Evolutionary conservation across 2,888 invertebrate genomes (phyloP), one percentile per base, ranked within the genome.

Genomic region (Hylaea fasciaria): DNA sequence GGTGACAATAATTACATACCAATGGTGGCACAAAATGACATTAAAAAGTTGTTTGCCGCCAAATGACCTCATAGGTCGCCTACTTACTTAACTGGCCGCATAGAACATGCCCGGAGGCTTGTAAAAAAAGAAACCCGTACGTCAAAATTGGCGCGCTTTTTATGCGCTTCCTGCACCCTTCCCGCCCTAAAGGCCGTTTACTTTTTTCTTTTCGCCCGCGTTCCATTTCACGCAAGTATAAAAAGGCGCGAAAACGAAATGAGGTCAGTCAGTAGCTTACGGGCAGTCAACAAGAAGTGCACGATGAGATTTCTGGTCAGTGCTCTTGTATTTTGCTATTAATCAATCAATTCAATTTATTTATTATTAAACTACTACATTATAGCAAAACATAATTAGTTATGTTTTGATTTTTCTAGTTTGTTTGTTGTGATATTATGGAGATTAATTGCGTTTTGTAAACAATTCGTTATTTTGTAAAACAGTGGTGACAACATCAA

Each of bases 271-370:
- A 92, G 91, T 91, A 91, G 91, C 90, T 84, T 82, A 84, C 88
- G 87, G 74, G 91, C 89, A 91, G 92, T 92, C 92, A 86, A 52
- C 52, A 72, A 86, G 92, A 92, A 92, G 90, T 91, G 88, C 91
- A 90, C 77, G 86, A 91, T 91, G 91, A 90, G 91, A 91, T 82
- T 91, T 84, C 89, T 91, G 89, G 89, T 91, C 74, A 85, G 92
- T 70, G 51, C n/a, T 11, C n/a, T n/a, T 41, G 12, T 40, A 28
- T 39, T 29, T 28, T 29, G 14, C 44, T 39, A 41, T 53, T 54
- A 35, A 22, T n/a, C n/a, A n/a, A n/a, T n/a, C n/a, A n/a, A n/a
- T n/a, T n/a, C n/a, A n/a, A n/a, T n/a, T n/a, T n/a, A n/a, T n/a
- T n/a, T n/a, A n/a, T n/a, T n/a, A n/a, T n/a, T n/a, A n/a, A n/a